Percentiles rank a stretch among this genome's conserved stretches.
phyloP scores from a whole-genome alignment of 2,888 invertebrate genomes.

The Panorpa germanica region DNA sequence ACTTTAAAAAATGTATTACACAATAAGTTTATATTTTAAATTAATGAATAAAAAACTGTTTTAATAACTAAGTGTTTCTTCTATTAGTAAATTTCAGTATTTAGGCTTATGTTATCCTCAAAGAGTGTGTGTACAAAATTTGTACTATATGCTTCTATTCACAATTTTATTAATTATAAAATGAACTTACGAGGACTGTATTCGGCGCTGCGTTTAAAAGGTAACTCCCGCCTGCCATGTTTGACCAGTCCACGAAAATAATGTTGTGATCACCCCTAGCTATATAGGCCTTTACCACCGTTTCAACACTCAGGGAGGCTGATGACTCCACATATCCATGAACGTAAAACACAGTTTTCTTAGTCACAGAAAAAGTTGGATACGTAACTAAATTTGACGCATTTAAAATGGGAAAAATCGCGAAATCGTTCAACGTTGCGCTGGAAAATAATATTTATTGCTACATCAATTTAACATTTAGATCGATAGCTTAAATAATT shows the following conservation, averaged over 20 bases:
- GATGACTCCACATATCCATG: slow-evolving; percentile 31
- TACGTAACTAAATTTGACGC: slow-evolving; percentile 21
- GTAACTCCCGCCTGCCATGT: slow-evolving; percentile 30
- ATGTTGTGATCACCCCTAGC: slow-evolving; percentile 27
- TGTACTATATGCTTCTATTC: too few species aligned
- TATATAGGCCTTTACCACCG: slow-evolving; percentile 28
- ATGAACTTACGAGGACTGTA: slow-evolving; percentile 32
- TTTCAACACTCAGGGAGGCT: slow-evolving; percentile 28
- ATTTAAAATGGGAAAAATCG: slow-evolving; percentile 25
- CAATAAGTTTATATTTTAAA: too few species aligned
- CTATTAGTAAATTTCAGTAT: too few species aligned
- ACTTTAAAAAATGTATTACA: too few species aligned
- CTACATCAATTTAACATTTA: too few species aligned
- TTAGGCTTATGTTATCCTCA: too few species aligned
- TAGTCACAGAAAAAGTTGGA: slow-evolving; percentile 24
- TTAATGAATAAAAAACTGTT: too few species aligned
- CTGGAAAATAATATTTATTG: slow-evolving; percentile 17
- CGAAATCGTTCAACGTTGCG: slow-evolving; percentile 23
- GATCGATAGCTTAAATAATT: too few species aligned
- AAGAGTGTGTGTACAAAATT: too few species aligned
- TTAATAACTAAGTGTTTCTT: too few species aligned
- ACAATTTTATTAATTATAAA: too few species aligned
- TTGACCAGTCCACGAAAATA: slow-evolving; percentile 29
- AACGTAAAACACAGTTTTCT: slow-evolving; percentile 26
- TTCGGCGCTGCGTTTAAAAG: slow-evolving; percentile 38